Evolutionary conservation across 2,888 invertebrate genomes (phyloP).

Genomic region (Alviniconcha strummeri): DNA sequence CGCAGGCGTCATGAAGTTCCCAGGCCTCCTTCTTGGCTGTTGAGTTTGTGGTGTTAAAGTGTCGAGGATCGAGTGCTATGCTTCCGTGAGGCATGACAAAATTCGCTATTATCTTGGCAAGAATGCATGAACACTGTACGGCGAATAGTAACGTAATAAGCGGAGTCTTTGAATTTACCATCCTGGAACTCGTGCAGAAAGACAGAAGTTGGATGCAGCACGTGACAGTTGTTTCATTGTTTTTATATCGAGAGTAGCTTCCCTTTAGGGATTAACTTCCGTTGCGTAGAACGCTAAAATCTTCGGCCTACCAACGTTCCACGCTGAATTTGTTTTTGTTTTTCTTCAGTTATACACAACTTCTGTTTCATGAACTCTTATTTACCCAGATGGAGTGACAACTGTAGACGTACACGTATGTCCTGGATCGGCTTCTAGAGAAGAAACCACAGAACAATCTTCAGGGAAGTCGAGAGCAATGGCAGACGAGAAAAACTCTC

Average conservation of each 20-base stretch:
- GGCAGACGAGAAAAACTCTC: neutral
- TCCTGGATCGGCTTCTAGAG: neutral
- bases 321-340: neutral
- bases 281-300: slow-evolving; percentile 28
- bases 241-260: slow-evolving; percentile 12
- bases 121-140: neutral
- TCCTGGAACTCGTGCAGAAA: neutral
- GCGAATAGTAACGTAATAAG: neutral
- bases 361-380: neutral
- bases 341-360: neutral
- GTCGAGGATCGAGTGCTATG: slow-evolving; percentile 49
- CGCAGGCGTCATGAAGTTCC: slow-evolving; percentile 48
- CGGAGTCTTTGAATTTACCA: slow-evolving; percentile 1
- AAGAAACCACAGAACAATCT: neutral
- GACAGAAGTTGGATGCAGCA: neutral
- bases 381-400: neutral
- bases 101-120: slow-evolving; percentile 42
- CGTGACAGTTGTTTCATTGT: neutral
- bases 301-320: neutral
- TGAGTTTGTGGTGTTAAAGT: slow-evolving; percentile 53
- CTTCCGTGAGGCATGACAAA: slow-evolving; percentile 57
- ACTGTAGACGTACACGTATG: neutral
- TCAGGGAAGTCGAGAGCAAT: neutral
- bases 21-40: slow-evolving; percentile 49
- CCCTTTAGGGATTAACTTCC: slow-evolving; percentile 25